Percentiles rank a stretch among this genome's conserved stretches.
phyloP scores from a whole-genome alignment of 2,888 invertebrate genomes.

The Apodemia mormo region DNA sequence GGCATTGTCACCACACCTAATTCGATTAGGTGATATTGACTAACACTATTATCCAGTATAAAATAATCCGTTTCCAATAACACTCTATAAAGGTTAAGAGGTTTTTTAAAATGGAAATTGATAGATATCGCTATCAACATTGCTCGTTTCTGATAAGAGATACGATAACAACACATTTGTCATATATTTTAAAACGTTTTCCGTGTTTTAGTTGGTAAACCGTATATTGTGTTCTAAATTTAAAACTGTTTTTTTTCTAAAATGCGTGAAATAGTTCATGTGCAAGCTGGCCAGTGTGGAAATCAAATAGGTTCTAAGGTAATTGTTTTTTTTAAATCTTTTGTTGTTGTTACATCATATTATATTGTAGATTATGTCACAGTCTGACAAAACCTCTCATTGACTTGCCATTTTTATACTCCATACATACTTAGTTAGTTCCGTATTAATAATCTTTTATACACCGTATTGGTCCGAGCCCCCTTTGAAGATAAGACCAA shows the following conservation, averaged over 20 bases:
- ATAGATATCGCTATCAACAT: slow-evolving; percentile 11
- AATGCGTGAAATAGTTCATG: slow-evolving; percentile 97
- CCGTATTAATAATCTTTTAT: too few relatives aligned
- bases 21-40: background rate
- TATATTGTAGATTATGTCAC: too few relatives aligned
- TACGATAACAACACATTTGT: slow-evolving; percentile 1
- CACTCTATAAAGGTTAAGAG: slow-evolving; percentile 9
- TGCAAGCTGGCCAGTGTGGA: slow-evolving; percentile 96
- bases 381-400: too few relatives aligned
- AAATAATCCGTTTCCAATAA: slow-evolving; percentile 6
- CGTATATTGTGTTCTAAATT: background rate
- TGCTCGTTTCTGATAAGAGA: background rate
- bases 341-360: too few relatives aligned
- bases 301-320: slow-evolving; percentile 97
- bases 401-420: too few relatives aligned
- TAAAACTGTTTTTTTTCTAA: slow-evolving; percentile 37
- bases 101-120: slow-evolving; percentile 19
- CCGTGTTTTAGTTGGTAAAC: background rate
- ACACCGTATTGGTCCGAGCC: too few relatives aligned
- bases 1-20: slow-evolving; percentile 1
- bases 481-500: too few relatives aligned
- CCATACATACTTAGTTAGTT: too few relatives aligned
- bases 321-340: slow-evolving; percentile 60
- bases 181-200: background rate
- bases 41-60: background rate